Evolutionary conservation across 2,888 invertebrate genomes (phyloP).

Genomic region (Perizoma affinitatum): DNA sequence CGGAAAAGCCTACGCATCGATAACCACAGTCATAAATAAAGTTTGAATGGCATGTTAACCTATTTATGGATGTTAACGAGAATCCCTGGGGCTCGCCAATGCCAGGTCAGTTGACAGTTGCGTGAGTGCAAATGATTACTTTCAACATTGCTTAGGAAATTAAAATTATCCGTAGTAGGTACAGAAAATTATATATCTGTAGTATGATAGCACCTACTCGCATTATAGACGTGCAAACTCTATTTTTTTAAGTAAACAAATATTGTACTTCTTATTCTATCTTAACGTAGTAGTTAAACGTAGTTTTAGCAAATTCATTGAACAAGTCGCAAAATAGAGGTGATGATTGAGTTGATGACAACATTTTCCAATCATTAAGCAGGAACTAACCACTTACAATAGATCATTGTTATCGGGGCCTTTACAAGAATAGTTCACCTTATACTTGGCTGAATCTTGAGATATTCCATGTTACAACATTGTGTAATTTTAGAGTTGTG

Average conservation of each 20-base stretch:
- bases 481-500: constrained; percentile 31
- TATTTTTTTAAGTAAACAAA: no score
- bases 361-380: background rate
- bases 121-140: constrained; percentile 1
- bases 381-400: constrained; percentile 15
- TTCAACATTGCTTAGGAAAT: background rate
- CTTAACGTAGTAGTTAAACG: no score
- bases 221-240: no score
- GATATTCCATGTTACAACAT: constrained; percentile 30
- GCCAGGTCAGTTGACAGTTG: constrained; percentile 12
- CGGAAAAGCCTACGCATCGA: background rate
- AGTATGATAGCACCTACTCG: no score
- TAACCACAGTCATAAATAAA: constrained; percentile 1
- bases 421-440: constrained; percentile 24
- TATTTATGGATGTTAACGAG: background rate
- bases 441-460: constrained; percentile 32
- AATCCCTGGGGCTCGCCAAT: constrained; percentile 12
- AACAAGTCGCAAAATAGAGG: no score
- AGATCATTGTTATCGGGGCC: constrained; percentile 21
- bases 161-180: background rate
- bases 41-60: constrained; percentile 12
- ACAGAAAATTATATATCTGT: background rate
- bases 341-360: no score
- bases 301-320: no score
- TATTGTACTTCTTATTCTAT: no score